Evolutionary conservation across 2,797 vertebrate species (phyloP).

Genomic region (Hemibagrus guttatus): DNA sequence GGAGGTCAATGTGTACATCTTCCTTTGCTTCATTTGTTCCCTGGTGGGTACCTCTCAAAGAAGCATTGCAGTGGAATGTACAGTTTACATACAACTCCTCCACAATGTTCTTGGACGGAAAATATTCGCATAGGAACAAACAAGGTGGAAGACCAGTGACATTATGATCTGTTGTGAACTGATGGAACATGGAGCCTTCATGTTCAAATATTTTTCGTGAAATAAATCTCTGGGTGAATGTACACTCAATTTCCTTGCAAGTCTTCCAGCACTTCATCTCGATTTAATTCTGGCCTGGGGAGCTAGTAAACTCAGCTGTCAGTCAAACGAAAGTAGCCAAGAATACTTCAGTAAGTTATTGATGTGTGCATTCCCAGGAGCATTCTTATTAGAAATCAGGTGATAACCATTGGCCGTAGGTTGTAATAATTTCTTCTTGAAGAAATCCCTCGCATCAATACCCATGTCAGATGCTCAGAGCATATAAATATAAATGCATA

Average conservation of each 20-base stretch:
- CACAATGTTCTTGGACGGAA: background rate
- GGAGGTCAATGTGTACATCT: background rate
- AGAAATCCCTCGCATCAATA: constrained; percentile 36
- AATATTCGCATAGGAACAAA: constrained; percentile 24
- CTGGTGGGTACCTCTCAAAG: background rate
- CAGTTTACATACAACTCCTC: background rate
- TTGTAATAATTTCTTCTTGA: constrained; percentile 29
- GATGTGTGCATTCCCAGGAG: constrained; percentile 34
- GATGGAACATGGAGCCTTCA: constrained; percentile 2
- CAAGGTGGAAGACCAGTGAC: constrained; percentile 15
- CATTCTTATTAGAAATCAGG: constrained; percentile 38
- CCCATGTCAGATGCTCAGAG: constrained; percentile 31
- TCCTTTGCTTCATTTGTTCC: background rate
- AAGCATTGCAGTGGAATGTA: background rate
- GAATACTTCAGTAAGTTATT: constrained; percentile 45
- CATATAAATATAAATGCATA: constrained; percentile 48
- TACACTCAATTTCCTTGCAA: constrained; percentile 5
- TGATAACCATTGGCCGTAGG: constrained; percentile 30
- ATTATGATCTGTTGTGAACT: background rate
- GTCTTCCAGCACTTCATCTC: constrained; percentile 23
- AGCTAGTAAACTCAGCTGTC: constrained; percentile 41
- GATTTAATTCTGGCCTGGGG: constrained; percentile 42
- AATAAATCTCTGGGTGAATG: background rate
- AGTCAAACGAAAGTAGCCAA: constrained; percentile 38
- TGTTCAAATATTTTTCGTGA: constrained; percentile 17